A percentile compares a stretch with the other conserved stretches of the same genome.
These are phyloP conservation scores for Chaetodon auriga DNA, from an alignment of 2,113 vertebrate species.

Conservation along the genomic window DNA sequence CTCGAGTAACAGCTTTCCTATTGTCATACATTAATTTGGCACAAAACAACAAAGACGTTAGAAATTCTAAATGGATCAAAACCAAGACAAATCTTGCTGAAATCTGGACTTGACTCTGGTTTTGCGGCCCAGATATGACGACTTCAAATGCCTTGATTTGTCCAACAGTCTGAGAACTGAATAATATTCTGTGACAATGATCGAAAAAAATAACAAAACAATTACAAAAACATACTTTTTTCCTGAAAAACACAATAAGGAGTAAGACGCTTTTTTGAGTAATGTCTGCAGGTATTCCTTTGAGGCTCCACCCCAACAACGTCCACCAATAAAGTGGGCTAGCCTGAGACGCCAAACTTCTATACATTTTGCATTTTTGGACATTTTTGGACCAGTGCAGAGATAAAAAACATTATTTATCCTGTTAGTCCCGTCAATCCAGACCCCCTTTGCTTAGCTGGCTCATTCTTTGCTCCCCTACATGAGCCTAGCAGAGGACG, in stretches of 20 bases:
- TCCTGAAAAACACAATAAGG: background rate
- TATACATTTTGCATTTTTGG: background rate
- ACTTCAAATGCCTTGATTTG: background rate
- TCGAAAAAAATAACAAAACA: too few relatives aligned
- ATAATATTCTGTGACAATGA: too few relatives aligned
- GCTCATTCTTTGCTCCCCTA: conserved; percentile 23
- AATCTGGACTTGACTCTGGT: background rate
- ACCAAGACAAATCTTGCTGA: background rate
- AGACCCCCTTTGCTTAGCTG: background rate
- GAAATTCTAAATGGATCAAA: background rate
- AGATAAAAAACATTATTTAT: background rate
- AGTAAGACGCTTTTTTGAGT: background rate
- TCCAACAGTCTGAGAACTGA: too few relatives aligned
- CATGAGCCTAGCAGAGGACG: conserved; percentile 10
- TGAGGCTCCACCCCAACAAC: background rate
- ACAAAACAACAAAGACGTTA: background rate
- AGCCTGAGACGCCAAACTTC: background rate
- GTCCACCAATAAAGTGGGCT: background rate
- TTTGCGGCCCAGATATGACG: background rate
- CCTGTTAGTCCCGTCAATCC: conserved; percentile 4
- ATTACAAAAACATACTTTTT: background rate
- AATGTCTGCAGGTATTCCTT: background rate
- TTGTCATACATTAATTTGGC: background rate
- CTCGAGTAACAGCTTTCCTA: background rate
- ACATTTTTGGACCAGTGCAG: too few relatives aligned